Base-by-base conservation (phyloP, 35 echinoderm and acorn worm genomes). In the Strongylocentrotus purpuratus region DNA sequence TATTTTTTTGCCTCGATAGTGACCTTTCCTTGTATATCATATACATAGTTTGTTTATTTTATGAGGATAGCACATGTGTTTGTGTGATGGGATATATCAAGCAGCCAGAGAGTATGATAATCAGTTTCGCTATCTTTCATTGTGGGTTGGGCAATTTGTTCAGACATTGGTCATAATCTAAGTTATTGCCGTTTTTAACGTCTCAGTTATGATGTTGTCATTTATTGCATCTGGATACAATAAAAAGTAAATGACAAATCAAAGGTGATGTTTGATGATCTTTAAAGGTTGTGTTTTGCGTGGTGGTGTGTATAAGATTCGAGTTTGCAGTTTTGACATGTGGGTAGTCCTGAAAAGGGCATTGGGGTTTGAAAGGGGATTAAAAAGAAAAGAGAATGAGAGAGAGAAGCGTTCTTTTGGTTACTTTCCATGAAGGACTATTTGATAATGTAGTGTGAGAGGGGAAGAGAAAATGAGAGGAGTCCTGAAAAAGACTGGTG, bases 201-300 rank as follows among this genome's bases (percentile, higher is more conserved):
- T 78, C 65, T n/a, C 65, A n/a, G 65, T 78, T 78, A 28, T 78
- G 20, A 78, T 78, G 25, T 71, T 71, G 65, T 78, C 65, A 78
- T 78, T 78, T 78, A 78, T 78, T 78, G 65, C 65, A 78, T 78
- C 65, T 55, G 65, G 65, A 78, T 78, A 78, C 22, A 78, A 78
- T 78, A n/a, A 78, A 78, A 78, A 78, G 65, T 78, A 78, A 78
- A 78, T 78, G 65, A 78, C 65, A 78, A 78, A 78, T n/a, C 25
- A 25, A 78, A 78, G 35, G 35, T 78, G 52, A 12, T 14, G 52
- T 59, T 17, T 59, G 11, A 5, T 10, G 52, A 17, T 59, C 52
- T 59, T 59, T 12, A 59, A 41, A 41, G 35, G 1, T 41, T 41
- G 35, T 41, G 52, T 59, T 59, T 59, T 59, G 52, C 52, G 17